Base-by-base conservation (phyloP, 2,888 invertebrate species). In the Drosophila meridionalis region DNA sequence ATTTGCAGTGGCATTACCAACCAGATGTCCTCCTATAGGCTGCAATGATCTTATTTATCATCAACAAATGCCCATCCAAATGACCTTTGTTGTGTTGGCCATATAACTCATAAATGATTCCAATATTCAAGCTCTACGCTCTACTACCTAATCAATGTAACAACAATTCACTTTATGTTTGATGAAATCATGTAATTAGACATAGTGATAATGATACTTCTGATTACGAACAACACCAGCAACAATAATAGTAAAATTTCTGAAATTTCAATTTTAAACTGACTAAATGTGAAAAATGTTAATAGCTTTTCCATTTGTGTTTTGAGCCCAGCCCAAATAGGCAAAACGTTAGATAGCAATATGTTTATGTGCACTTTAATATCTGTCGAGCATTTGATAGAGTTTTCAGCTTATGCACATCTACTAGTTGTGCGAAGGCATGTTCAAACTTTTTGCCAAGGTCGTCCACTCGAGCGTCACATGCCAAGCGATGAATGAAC, bases 401-500 rank as follows among this genome's bases (percentile, higher is more conserved):
- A 58, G 52, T 69, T 53, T 34, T 34, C 14, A 20, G 69, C 42
- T 42, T 56, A 26, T 28, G 42, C 26, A 42, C 47, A 45, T 26
- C 36, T 64, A 78, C 36, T 64, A 78, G 68, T 61, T 60, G 40
- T 43, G 2, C 40, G 5, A 32, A 30, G 47, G 42, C 45, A 71
- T 57, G 56, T 38, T 38, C 40, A 47, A 71, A 56, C 50, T 72
- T 62, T 42, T 20, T 20, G 56, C 6, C 76, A 78, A 77, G 76
- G 79, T 78, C 78, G 69, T 58, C 34, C 57, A 66, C 43, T 77
- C 65, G 50, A 57, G 79, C 69, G 59, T 74, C 50, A 73, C 73
- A 64, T 66, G 73, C 60, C 60, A 66, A 42, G n/a, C 66, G 66
- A 58, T 67, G 53, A 66, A 61, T 71, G 64, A 70, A 45, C 43